Conservation (phyloP, 2,888 invertebrate genomes). For the Papilio elwesi region DNA sequence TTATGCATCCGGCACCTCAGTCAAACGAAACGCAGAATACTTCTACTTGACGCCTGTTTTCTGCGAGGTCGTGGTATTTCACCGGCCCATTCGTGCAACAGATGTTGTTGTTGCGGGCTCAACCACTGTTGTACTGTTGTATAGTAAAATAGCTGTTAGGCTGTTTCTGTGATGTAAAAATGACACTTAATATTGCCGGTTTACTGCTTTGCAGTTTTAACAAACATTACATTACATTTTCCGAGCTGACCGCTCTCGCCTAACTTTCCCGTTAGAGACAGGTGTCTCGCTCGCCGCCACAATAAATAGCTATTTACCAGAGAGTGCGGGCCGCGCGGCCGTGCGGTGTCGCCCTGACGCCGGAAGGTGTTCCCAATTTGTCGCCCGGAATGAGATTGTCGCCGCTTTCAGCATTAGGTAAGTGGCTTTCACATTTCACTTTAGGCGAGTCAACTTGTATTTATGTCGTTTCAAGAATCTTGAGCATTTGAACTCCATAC, state of each 20-base stretch:
- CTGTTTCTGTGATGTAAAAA: too few species aligned
- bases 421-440: slow-evolving; percentile 80
- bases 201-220: slow-evolving; percentile 14
- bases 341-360: slow-evolving; percentile 52
- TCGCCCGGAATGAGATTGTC: slow-evolving; percentile 80
- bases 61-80: too few species aligned
- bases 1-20: too few species aligned
- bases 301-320: slow-evolving; percentile 79
- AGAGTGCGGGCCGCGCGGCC: slow-evolving; percentile 60
- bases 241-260: slow-evolving; percentile 47
- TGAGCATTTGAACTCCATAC: neutral
- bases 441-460: slow-evolving; percentile 50
- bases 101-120: too few species aligned
- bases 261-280: slow-evolving; percentile 62
- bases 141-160: too few species aligned
- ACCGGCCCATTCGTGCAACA: too few species aligned
- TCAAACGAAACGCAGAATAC: too few species aligned
- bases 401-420: slow-evolving; percentile 76
- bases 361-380: slow-evolving; percentile 82
- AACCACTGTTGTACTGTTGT: too few species aligned
- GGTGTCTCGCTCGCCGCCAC: slow-evolving; percentile 71
- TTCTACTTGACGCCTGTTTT: too few species aligned
- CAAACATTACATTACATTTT: slow-evolving; percentile 8
- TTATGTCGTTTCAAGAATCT: slow-evolving; percentile 20
- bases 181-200: neutral